These are phyloP conservation scores for Heptranchias perlo DNA, from an alignment of 2,113 vertebrate genomes.

Conservation along the genomic window DNA sequence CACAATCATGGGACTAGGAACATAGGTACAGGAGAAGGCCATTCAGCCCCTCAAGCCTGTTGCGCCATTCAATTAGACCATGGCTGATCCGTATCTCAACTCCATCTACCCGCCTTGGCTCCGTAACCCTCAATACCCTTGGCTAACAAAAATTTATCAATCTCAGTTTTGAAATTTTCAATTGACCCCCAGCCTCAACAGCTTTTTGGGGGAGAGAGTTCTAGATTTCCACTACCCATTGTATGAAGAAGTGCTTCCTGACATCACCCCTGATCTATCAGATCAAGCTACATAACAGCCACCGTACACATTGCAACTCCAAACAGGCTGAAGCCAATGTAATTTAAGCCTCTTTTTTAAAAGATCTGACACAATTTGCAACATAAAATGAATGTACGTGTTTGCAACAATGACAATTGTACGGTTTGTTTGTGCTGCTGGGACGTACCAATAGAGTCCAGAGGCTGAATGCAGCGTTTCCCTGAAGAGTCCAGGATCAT, in stretches of 20 bases:
- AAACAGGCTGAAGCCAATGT: neutral
- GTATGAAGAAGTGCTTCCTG: neutral
- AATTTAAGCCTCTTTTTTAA: neutral
- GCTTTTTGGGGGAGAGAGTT: neutral
- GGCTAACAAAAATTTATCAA: no score
- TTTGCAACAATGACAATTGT: neutral
- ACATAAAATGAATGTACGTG: neutral
- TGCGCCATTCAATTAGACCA: neutral
- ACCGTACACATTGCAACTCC: no score
- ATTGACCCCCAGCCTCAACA: no score
- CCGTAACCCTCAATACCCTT: neutral
- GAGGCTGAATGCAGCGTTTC: slow-evolving; percentile 34
- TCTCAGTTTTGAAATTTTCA: no score
- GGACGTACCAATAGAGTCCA: neutral
- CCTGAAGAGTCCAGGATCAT: slow-evolving; percentile 35
- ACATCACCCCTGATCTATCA: neutral
- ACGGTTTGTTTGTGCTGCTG: neutral
- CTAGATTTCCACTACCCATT: neutral
- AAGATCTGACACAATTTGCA: neutral
- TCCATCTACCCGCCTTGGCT: neutral
- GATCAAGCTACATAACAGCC: no score
- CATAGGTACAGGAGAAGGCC: neutral
- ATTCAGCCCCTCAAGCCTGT: neutral
- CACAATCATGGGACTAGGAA: neutral
- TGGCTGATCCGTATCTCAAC: neutral